Conservation (phyloP, 2,113 vertebrate genomes). For the Caranx ignobilis region DNA sequence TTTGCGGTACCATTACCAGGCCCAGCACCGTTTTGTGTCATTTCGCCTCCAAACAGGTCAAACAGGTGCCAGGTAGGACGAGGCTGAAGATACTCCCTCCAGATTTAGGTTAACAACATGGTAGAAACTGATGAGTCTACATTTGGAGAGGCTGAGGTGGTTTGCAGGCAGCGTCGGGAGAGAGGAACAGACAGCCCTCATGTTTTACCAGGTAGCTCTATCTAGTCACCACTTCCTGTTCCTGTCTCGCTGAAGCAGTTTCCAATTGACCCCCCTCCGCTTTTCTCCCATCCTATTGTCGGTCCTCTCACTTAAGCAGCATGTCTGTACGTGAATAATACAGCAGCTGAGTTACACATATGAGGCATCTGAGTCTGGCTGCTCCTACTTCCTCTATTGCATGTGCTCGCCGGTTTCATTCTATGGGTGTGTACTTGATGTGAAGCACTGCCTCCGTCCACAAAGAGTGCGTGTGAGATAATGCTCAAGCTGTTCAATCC, state of each 20-base stretch:
- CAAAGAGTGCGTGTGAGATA: slow-evolving; percentile 2
- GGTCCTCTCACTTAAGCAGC: slow-evolving; percentile 37
- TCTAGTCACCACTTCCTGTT: slow-evolving; percentile 77
- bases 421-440: slow-evolving; percentile 53
- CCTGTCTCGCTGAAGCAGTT: slow-evolving; percentile 55
- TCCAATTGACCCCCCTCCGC: slow-evolving; percentile 46
- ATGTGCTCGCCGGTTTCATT: slow-evolving; percentile 28
- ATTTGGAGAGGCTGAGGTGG: slow-evolving; percentile 32
- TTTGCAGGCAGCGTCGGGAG: slow-evolving; percentile 25
- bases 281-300: slow-evolving; percentile 27
- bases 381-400: slow-evolving; percentile 59
- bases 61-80: slow-evolving; percentile 15
- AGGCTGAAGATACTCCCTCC: slow-evolving; percentile 37
- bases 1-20: slow-evolving; percentile 39
- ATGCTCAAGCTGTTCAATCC: not conserved
- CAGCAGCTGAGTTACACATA: slow-evolving; percentile 23
- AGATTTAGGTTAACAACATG: slow-evolving; percentile 52
- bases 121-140: slow-evolving; percentile 13
- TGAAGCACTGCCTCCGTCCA: slow-evolving; percentile 55
- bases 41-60: slow-evolving; percentile 51
- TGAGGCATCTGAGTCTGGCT: slow-evolving; percentile 10
- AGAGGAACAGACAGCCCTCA: slow-evolving; percentile 62
- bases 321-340: slow-evolving; percentile 12
- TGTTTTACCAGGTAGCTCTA: slow-evolving; percentile 62
- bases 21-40: slow-evolving; percentile 76